phyloP scores from a whole-genome alignment of 2,113 vertebrate genomes.

The Ictalurus furcatus region DNA sequence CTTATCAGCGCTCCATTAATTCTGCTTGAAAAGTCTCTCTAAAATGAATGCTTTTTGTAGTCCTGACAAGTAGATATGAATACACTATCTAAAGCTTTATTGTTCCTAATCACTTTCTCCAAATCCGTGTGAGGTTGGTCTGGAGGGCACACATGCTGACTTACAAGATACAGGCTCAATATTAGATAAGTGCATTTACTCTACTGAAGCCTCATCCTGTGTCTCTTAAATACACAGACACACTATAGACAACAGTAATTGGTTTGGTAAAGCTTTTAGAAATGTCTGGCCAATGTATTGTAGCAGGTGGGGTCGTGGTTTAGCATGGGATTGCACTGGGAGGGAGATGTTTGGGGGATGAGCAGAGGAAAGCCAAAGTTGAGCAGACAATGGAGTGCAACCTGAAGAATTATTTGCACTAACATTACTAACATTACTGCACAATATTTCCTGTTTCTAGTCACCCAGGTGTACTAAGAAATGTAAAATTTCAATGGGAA shows the following conservation, averaged over 20 bases:
- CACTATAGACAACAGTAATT: conserved; percentile 16
- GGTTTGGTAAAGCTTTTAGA: background rate
- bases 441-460: no score
- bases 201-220: background rate
- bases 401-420: background rate
- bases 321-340: background rate
- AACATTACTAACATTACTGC: background rate
- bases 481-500: no score
- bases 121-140: background rate
- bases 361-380: background rate
- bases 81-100: background rate
- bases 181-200: conserved; percentile 35
- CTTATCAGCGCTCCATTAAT: conserved; percentile 16
- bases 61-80: background rate
- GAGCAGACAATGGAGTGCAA: background rate
- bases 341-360: background rate
- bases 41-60: conserved; percentile 1
- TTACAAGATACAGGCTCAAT: conserved; percentile 7
- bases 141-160: background rate
- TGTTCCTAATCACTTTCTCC: conserved; percentile 20
- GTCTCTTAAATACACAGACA: conserved; percentile 32
- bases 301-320: no score
- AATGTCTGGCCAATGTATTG: background rate
- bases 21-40: background rate
- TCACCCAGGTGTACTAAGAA: no score